Conservation (phyloP, 1,140 invertebrate species). For the Pararge aegeria region DNA sequence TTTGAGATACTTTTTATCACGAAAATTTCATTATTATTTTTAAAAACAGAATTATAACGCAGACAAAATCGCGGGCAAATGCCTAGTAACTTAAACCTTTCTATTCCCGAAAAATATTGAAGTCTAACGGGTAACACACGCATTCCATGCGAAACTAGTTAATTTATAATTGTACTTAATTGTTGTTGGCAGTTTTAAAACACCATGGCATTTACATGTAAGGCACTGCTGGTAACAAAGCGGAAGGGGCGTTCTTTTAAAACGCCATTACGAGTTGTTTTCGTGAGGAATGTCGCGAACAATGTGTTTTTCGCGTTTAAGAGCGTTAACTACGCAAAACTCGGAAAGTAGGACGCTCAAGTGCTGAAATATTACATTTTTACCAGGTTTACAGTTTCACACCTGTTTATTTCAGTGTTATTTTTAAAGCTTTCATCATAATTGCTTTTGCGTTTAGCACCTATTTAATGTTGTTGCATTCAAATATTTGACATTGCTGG, state of each 20-base stretch:
- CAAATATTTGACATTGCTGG: too few relatives aligned
- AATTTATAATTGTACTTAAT: too few relatives aligned
- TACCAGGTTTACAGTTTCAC: background rate
- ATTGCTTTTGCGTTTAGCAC: background rate
- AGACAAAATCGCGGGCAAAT: too few relatives aligned
- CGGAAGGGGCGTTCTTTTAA: background rate
- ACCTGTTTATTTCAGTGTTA: background rate
- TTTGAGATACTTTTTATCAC: too few relatives aligned
- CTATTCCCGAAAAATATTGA: too few relatives aligned
- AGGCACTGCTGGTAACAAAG: background rate
- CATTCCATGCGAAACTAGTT: too few relatives aligned
- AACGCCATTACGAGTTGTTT: background rate
- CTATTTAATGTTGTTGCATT: background rate
- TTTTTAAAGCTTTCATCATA: background rate
- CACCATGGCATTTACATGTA: background rate
- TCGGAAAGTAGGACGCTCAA: background rate
- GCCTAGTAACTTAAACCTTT: too few relatives aligned
- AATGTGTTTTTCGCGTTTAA: conserved; percentile 1
- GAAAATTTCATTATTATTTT: too few relatives aligned
- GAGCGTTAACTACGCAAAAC: background rate
- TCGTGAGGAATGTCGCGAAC: background rate
- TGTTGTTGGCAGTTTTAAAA: too few relatives aligned
- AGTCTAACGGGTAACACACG: too few relatives aligned
- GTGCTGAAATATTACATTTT: conserved; percentile 1
- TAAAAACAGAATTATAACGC: too few relatives aligned